phyloP scores from a whole-genome alignment of 2,113 vertebrate species.

The Crypturellus undulatus region DNA sequence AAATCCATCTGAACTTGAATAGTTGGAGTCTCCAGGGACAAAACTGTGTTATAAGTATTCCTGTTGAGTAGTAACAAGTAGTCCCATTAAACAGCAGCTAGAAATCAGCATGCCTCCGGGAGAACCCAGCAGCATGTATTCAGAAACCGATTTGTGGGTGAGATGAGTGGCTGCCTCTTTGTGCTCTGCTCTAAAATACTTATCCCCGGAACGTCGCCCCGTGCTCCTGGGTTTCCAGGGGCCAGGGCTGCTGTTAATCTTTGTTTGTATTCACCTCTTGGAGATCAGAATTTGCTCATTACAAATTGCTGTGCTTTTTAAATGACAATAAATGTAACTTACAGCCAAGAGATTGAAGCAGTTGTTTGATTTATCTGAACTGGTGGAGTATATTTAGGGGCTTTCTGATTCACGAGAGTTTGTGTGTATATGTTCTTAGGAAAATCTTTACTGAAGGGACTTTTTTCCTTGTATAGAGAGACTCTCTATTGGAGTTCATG shows the following conservation, averaged over 20 bases:
- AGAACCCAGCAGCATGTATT: constrained; percentile 42
- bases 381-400: background rate
- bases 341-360: background rate
- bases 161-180: constrained; percentile 44
- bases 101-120: constrained; percentile 52
- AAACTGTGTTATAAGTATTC: constrained; percentile 51
- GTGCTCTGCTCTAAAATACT: constrained; percentile 55
- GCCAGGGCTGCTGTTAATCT: constrained; percentile 57
- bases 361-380: constrained; percentile 33
- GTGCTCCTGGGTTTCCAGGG: constrained; percentile 29
- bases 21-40: constrained; percentile 34
- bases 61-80: constrained; percentile 49
- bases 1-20: constrained; percentile 50
- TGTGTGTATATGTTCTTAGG: background rate
- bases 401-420: constrained; percentile 15
- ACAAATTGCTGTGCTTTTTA: constrained; percentile 46
- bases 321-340: constrained; percentile 39
- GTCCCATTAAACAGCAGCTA: constrained; percentile 47
- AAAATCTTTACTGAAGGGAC: constrained; percentile 16
- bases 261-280: constrained; percentile 47
- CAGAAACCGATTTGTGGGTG: constrained; percentile 10
- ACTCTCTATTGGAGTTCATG: background rate
- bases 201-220: constrained; percentile 23
- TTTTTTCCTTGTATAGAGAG: background rate
- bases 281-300: constrained; percentile 51